Conservation (phyloP, 2,888 invertebrate species). For the Caenorhabditis doughertyi region DNA sequence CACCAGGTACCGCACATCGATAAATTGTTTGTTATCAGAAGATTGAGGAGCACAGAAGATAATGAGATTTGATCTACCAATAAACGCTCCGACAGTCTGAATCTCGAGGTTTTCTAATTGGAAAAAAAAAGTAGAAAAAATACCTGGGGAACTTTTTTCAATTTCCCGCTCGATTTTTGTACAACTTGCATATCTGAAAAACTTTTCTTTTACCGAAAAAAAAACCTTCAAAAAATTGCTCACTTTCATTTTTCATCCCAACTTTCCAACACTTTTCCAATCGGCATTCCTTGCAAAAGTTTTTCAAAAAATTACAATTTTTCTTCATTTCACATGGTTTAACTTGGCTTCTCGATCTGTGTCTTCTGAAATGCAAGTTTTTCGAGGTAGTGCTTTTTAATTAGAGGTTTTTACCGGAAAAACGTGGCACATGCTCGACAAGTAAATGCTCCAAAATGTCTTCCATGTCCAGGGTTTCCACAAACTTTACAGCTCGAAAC, state of each 20-base stretch:
- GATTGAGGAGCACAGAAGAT: constrained; percentile 3
- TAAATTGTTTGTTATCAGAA: not conserved
- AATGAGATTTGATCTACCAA: not conserved
- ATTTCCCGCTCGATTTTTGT: too few relatives aligned
- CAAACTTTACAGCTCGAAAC: constrained; percentile 64
- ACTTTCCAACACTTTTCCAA: too few relatives aligned
- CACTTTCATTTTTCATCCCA: too few relatives aligned
- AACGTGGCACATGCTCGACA: constrained; percentile 66
- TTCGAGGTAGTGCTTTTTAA: too few relatives aligned
- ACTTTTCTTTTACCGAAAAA: too few relatives aligned
- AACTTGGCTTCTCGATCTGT: not conserved
- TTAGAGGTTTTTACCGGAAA: too few relatives aligned
- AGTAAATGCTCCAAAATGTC: constrained; percentile 46
- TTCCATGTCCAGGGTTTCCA: constrained; percentile 55
- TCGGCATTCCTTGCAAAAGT: too few relatives aligned
- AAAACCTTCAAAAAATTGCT: too few relatives aligned
- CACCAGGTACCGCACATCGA: constrained; percentile 22
- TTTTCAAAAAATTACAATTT: not conserved
- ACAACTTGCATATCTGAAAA: too few relatives aligned
- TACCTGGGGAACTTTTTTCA: too few relatives aligned
- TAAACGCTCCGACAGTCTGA: not conserved
- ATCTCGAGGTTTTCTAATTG: too few relatives aligned
- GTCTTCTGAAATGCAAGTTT: not conserved
- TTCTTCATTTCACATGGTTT: too few relatives aligned
- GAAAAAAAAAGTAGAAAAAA: not conserved